phyloP scores from a whole-genome alignment of 2,888 invertebrate species.

The Malthinus flaveolus region DNA sequence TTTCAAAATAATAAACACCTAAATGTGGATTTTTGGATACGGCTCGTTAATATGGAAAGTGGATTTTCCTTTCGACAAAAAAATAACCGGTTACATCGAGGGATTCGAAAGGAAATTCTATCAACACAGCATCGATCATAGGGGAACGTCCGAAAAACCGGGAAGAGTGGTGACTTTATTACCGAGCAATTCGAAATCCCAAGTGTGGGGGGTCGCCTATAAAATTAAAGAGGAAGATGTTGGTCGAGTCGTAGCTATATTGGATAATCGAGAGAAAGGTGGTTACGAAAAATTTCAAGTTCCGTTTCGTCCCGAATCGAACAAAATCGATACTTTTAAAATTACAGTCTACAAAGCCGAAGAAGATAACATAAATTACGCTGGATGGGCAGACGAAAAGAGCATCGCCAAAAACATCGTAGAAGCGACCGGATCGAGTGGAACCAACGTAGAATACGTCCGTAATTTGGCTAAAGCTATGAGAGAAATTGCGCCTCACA shows the following conservation, averaged over 20 bases:
- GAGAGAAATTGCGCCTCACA: slow-evolving; percentile 72
- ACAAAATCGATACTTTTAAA: slow-evolving; percentile 61
- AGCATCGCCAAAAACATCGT: slow-evolving; percentile 81
- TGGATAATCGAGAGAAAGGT: slow-evolving; percentile 91
- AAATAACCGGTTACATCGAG: slow-evolving; percentile 78
- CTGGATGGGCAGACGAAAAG: slow-evolving; percentile 74
- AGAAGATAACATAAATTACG: slow-evolving; percentile 70
- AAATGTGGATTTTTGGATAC: slow-evolving; percentile 94
- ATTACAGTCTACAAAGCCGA: slow-evolving; percentile 82
- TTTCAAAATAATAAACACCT: slow-evolving; percentile 30
- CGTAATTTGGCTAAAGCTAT: slow-evolving; percentile 81
- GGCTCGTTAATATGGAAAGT: slow-evolving; percentile 95
- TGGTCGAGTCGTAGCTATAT: slow-evolving; percentile 72
- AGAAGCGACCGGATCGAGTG: slow-evolving; percentile 78
- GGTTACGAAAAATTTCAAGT: slow-evolving; percentile 79
- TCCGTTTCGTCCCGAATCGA: slow-evolving; percentile 68
- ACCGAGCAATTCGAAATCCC: slow-evolving; percentile 58
- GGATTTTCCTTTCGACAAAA: slow-evolving; percentile 83
- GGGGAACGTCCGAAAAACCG: slow-evolving; percentile 85
- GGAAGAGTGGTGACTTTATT: slow-evolving; percentile 89
- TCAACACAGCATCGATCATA: slow-evolving; percentile 92
- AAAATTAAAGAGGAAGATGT: slow-evolving; percentile 73
- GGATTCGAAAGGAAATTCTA: slow-evolving; percentile 86
- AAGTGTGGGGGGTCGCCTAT: slow-evolving; percentile 92
- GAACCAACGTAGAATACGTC: slow-evolving; percentile 89